A percentile compares a stretch with the other conserved stretches of the same genome.
Conservation (phyloP, 1,140 invertebrate species). For the Nylanderia fulva region DNA sequence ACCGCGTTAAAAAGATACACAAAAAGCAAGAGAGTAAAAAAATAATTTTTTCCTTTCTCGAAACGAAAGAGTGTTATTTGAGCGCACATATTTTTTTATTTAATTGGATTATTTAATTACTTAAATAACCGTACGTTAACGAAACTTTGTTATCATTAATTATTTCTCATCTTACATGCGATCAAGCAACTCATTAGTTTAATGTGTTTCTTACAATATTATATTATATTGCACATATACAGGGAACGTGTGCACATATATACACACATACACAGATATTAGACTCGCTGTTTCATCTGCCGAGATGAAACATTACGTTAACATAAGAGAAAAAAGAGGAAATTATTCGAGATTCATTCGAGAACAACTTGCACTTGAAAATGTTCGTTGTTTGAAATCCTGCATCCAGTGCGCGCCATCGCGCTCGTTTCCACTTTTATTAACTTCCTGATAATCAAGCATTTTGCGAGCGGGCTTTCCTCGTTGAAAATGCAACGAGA, state of each 20-base stretch:
- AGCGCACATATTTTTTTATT: neutral
- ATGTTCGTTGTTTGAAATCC: neutral
- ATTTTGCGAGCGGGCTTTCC: neutral
- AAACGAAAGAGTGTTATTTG: neutral
- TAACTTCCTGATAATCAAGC: conserved; percentile 43
- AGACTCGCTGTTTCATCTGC: neutral
- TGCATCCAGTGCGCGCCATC: neutral
- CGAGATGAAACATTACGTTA: conserved; percentile 9
- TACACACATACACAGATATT: neutral
- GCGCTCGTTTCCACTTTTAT: conserved; percentile 40
- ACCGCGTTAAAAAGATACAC: neutral
- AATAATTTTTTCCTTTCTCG: neutral
- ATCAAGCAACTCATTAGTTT: conserved; percentile 18
- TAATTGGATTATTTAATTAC: neutral
- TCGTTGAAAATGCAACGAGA: conserved; percentile 13
- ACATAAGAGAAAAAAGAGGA: neutral
- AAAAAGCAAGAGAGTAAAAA: conserved; percentile 5
- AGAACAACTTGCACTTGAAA: conserved; percentile 5
- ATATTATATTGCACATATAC: neutral
- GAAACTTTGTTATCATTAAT: neutral
- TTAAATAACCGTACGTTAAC: neutral
- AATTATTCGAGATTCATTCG: conserved; percentile 34
- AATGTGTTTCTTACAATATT: conserved; percentile 15
- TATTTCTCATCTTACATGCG: neutral
- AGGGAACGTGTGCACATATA: neutral